Evolutionary conservation across 2,888 invertebrate species (phyloP), one percentile per base, ranked within the genome.

Genomic region (Sabatieria punctata): DNA sequence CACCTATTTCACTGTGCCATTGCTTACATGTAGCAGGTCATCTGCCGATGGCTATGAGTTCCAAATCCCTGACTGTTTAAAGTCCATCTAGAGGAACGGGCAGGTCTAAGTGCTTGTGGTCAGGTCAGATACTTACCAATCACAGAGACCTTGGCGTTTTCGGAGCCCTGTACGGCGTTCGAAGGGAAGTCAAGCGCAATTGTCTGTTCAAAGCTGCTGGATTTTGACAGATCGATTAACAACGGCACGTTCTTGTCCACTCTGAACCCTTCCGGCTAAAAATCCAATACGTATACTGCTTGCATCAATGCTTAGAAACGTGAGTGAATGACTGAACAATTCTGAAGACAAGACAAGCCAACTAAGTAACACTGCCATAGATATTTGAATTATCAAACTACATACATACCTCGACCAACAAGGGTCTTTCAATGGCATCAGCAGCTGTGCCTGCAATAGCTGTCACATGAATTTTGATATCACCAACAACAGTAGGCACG

Each of bases 371-470:
- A n/a, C n/a, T n/a, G n/a, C n/a, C n/a, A n/a, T n/a, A n/a, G n/a
- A n/a, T n/a, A n/a, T n/a, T n/a, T n/a, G n/a, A n/a, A n/a, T n/a
- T n/a, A n/a, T n/a, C n/a, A n/a, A n/a, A n/a, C n/a, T n/a, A n/a
- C n/a, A n/a, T n/a, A n/a, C n/a, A n/a, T 67, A 78, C 79, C 71
- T 76, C 78, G 19, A 84, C 82, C 40, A 78, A 73, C 2, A 86
- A 70, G 55, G 77, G 76, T 56, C 77, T 75, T 52, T 78, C 74
- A 2, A 86, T 75, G 11, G 80, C 78, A 62, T 89, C 88, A 4
- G 85, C 85, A 26, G 79, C 79, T 35, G 78, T 68, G 8, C 76
- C 73, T 25, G 79, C 78, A 25, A 75, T 77, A 18, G 88, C 85
- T 4, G 75, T 77, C 2, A 82, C 78, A 65, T 79, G 79, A 24